Conservation (phyloP, 1,140 invertebrate species). For the Dreissena rostriformis region DNA sequence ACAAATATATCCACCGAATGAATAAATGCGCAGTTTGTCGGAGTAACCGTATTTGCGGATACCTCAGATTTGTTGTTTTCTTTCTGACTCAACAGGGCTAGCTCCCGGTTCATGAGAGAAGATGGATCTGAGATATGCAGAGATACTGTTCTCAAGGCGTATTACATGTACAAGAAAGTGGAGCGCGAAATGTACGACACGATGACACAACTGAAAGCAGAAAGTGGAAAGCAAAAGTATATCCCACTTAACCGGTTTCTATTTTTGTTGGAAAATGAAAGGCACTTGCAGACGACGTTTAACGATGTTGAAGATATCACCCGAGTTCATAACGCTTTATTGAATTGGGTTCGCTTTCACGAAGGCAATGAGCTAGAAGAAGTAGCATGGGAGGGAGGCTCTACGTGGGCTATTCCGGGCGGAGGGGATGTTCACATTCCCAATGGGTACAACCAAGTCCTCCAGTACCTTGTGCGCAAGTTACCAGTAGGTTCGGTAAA, state of each 20-base stretch:
- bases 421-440: slow-evolving; percentile 40
- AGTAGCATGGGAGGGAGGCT: slow-evolving; percentile 1
- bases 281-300: not conserved
- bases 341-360: slow-evolving; percentile 28
- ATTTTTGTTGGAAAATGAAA: slow-evolving; percentile 5
- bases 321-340: slow-evolving; percentile 11
- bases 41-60: too few relatives aligned
- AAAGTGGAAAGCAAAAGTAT: not conserved
- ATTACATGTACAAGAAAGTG: slow-evolving; percentile 13
- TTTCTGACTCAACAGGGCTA: slow-evolving; percentile 1
- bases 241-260: not conserved
- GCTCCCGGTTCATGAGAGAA: slow-evolving; percentile 26
- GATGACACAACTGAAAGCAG: not conserved
- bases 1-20: too few relatives aligned
- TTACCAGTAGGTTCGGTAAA: slow-evolving; percentile 1
- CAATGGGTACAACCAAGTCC: slow-evolving; percentile 10
- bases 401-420: not conserved
- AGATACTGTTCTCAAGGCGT: slow-evolving; percentile 11
- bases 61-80: too few relatives aligned
- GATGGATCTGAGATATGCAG: slow-evolving; percentile 25
- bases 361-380: slow-evolving; percentile 36
- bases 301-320: not conserved
- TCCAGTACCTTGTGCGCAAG: slow-evolving; percentile 10
- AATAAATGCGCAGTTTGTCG: too few relatives aligned
- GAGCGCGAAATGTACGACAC: slow-evolving; percentile 1